Evolutionary conservation across 2,797 vertebrate genomes (phyloP), one percentile per base, ranked within the genome.

Genomic region (Erethizon dorsatum): DNA sequence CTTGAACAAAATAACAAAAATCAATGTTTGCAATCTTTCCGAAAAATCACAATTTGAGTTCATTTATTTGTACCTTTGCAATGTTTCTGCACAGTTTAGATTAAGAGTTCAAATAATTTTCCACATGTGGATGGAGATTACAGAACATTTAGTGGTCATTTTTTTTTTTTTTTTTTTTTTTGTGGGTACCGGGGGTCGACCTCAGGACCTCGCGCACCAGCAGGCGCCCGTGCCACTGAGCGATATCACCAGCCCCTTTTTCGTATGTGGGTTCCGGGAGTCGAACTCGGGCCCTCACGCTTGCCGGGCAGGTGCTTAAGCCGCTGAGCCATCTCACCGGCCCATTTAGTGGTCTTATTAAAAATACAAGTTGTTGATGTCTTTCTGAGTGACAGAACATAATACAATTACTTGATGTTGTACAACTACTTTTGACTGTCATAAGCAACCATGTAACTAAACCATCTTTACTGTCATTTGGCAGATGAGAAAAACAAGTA

Each of bases 1-100:
- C 7, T 96, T 73, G 78, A 86, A 77, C 9, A 80, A 79, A 85
- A 82, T 69, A 83, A 67, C 26, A 85, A 92, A 94, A 88, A 33
- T 54, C 41, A 50, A 15, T 63, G 4, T 57, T 89, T 5, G n/a
- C 22, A 33, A 61, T 56, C 41, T 92, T 59, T 85, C 80, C 86
- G 54, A 91, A 83, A 83, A 73, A 45, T 8, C 20, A 28, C 63
- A 50, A 56, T 37, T 33, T 31, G 24, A 83, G 45, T 83, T 92
- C 54, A 1, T 1, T 95, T 90, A 85, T 92, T 41, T 56, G 57
- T 50, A 24, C 15, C 20, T 57, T 84, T 24, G 26, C 1, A 69
- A 18, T 4, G 1, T 84, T 92, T 77, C 41, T n/a, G 1, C 65
- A 41, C 79, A 57, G 85, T 69, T 92, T 56, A 88, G 26, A 67